Conservation (phyloP, 1,140 invertebrate genomes). For the Melanaphis sacchari region DNA sequence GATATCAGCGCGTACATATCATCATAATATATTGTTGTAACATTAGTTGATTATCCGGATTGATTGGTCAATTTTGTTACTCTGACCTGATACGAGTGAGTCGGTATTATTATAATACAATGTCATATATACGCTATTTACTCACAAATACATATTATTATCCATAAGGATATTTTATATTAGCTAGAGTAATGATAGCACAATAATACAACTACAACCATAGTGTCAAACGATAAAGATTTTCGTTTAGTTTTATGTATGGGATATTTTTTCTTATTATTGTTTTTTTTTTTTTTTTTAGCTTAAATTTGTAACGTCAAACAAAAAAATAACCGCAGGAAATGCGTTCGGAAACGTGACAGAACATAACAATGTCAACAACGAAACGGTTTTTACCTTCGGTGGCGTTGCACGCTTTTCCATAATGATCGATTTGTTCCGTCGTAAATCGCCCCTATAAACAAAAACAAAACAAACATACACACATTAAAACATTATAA, state of each 20-base stretch:
- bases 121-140: neutral
- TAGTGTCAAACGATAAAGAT: neutral
- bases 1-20: neutral
- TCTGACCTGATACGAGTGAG: neutral
- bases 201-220: neutral
- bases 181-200: neutral
- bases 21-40: neutral
- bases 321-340: neutral
- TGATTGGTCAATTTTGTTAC: neutral
- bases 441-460: conserved; percentile 38
- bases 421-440: conserved; percentile 38
- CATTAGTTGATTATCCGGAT: neutral
- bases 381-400: conserved; percentile 32
- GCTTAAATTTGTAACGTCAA: neutral
- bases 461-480: conserved; percentile 1
- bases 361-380: neutral
- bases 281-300: neutral
- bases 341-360: neutral
- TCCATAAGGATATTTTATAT: neutral
- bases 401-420: conserved; percentile 48
- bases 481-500: neutral
- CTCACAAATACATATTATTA: neutral
- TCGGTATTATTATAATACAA: neutral
- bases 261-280: neutral
- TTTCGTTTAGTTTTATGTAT: neutral